Percentiles rank a stretch among this genome's conserved stretches.
These are phyloP conservation scores for Hemichromis elongatus DNA, from an alignment of 2,113 vertebrate species.

Conservation along the genomic window DNA sequence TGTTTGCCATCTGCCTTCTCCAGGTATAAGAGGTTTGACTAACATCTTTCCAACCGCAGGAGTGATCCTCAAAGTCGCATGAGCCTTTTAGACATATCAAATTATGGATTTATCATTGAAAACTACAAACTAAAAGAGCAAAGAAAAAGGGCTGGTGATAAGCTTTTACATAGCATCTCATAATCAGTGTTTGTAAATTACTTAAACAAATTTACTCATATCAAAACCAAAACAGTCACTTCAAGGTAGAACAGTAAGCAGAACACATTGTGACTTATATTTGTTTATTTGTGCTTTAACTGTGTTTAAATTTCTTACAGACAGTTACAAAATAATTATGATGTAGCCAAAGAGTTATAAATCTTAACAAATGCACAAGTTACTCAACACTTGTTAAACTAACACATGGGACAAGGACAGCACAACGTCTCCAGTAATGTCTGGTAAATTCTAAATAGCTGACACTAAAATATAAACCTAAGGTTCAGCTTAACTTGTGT, in stretches of 20 bases:
- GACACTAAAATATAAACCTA: neutral
- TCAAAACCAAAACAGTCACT: neutral
- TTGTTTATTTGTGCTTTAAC: neutral
- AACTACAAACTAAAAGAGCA: neutral
- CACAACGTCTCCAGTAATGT: neutral
- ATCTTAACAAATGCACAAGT: neutral
- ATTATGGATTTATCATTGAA: neutral
- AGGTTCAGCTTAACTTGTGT: neutral
- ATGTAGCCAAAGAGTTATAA: neutral
- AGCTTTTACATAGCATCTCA: neutral
- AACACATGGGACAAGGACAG: neutral
- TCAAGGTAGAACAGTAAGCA: neutral
- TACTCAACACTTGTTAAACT: neutral
- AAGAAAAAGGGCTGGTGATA: neutral
- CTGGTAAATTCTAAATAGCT: neutral
- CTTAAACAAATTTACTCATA: neutral
- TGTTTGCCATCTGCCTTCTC: slow-evolving; percentile 63
- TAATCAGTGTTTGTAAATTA: neutral
- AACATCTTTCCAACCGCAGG: slow-evolving; percentile 65
- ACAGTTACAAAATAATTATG: neutral
- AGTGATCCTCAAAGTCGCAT: slow-evolving; percentile 69
- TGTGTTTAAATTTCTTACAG: neutral
- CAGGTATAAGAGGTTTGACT: slow-evolving; percentile 26
- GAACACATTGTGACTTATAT: neutral
- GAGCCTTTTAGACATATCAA: slow-evolving; percentile 40